phyloP scores from a whole-genome alignment of 2,113 vertebrate species.

The Cyprinodon brontotheroides region DNA sequence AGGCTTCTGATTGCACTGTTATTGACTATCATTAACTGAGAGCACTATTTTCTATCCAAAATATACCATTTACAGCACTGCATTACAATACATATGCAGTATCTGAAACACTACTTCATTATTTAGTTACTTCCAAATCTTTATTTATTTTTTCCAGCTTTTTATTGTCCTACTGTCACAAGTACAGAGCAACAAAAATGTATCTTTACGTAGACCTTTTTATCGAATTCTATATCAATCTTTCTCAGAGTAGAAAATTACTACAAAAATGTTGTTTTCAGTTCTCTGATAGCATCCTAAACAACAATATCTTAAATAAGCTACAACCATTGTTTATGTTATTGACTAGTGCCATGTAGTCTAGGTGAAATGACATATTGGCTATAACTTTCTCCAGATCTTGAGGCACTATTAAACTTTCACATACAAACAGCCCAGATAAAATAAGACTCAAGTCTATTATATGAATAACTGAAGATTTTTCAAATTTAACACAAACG shows the following conservation, averaged over 20 bases:
- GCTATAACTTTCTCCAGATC: slow-evolving; percentile 22
- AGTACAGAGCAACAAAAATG: no score
- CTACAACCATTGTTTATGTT: not conserved
- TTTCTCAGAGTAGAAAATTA: not conserved
- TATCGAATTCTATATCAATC: not conserved
- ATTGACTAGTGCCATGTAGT: slow-evolving; percentile 9
- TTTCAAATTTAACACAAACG: not conserved
- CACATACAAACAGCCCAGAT: not conserved
- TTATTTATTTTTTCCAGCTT: no score
- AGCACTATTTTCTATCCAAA: no score
- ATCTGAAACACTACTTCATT: no score
- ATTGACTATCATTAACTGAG: no score
- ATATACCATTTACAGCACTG: no score
- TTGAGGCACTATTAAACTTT: slow-evolving; percentile 11
- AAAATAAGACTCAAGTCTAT: slow-evolving; percentile 18
- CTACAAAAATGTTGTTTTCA: not conserved
- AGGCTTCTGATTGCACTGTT: no score
- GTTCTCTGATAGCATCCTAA: not conserved
- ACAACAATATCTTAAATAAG: not conserved
- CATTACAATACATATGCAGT: no score
- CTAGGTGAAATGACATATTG: slow-evolving; percentile 20
- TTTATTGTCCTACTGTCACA: no score
- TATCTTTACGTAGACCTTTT: not conserved
- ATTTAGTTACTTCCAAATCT: no score
- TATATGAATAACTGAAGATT: slow-evolving; percentile 1